phyloP scores from a whole-genome alignment of 1,140 invertebrate species.

The Odontomachus brunneus region DNA sequence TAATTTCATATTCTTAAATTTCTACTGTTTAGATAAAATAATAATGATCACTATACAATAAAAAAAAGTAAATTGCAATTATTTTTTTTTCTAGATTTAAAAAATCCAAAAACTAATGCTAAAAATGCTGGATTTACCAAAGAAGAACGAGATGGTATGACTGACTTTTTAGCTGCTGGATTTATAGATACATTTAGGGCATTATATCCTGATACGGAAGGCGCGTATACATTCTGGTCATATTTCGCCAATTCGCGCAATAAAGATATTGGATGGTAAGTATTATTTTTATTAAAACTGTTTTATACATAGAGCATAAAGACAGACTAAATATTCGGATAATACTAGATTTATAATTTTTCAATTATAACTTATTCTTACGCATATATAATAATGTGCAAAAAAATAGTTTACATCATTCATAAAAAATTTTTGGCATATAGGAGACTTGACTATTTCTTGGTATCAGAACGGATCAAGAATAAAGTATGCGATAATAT shows the following conservation, averaged over 20 bases:
- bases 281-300: conserved; percentile 23
- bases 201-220: conserved; percentile 94
- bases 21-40: conserved; percentile 19
- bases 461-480: conserved; percentile 92
- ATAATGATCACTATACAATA: conserved; percentile 8
- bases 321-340: no score
- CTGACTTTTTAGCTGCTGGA: conserved; percentile 91
- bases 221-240: conserved; percentile 97
- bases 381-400: neutral
- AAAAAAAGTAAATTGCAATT: conserved; percentile 10
- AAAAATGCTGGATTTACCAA: conserved; percentile 98
- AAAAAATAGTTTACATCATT: neutral
- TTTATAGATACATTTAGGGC: conserved; percentile 96
- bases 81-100: conserved; percentile 90
- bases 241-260: conserved; percentile 94
- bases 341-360: no score
- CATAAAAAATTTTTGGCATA: conserved; percentile 42
- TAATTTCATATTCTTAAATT: neutral
- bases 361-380: no score
- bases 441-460: conserved; percentile 97
- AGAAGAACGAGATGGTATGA: conserved; percentile 97
- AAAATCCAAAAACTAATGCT: conserved; percentile 97
- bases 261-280: conserved; percentile 93
- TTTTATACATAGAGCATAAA: neutral
- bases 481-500: conserved; percentile 92